Evolutionary conservation across 2,888 invertebrate genomes (phyloP), one percentile per base, ranked within the genome.

Genomic region (Drosophila falleni): DNA sequence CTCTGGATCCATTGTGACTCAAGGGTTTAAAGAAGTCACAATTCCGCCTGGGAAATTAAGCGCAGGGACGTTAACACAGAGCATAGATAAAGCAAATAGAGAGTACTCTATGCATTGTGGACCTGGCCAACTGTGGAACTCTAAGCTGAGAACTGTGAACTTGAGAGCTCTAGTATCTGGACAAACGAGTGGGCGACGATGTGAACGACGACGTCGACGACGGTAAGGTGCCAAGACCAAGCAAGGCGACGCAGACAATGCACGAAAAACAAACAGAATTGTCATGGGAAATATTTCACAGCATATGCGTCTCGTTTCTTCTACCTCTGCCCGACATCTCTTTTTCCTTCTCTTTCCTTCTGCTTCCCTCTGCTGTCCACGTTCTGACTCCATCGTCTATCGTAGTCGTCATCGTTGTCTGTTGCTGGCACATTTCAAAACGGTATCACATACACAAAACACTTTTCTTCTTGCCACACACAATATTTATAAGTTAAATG

Each of bases 231-330:
- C 82, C 82, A 82, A 76, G 80, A 71, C 76, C 19, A 60, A 42
- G 41, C 68, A 44, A 66, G 65, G 55, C 80, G 61, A 63, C 60
- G 55, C 82, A 81, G 85, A 87, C 84, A 84, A 84, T 87, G 59
- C 84, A 88, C 82, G 88, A 87, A 89, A 89, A 88, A 78, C 85
- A 89, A 89, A 89, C 89, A 88, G 81, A 88, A 83, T 83, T 88
- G 89, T 89, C 88, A 89, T 89, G 89, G 88, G 88, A 89, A 89
- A 87, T 83, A 81, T 85, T 88, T 89, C 70, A 80, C 53, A 71
- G 79, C 82, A 62, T 62, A n/a, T 74, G 72, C 69, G 59, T 72
- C 69, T 76, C 68, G 64, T 65, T 69, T 70, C 72, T 64, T 47
- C 62, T 54, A 44, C 69, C 35, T 29, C 50, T 13, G 1, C 46